Base-by-base conservation (phyloP, 1,140 invertebrate genomes). In the Xylocopa sonorina region DNA sequence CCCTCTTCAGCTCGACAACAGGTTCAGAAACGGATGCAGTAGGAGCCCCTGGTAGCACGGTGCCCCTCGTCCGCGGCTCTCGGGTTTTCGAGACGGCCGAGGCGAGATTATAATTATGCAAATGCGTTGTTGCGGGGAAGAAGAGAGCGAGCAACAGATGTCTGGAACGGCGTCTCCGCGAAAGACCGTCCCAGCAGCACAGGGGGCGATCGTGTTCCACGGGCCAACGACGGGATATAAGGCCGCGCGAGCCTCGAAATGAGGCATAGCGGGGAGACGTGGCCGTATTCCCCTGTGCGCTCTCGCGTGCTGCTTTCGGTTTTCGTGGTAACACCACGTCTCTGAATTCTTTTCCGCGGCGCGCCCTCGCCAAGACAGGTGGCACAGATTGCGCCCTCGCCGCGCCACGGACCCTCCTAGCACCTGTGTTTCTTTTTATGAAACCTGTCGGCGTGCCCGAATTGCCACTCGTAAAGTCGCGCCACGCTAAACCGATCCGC, bases 31-130 rank as follows among this genome's bases (percentile, higher is more conserved):
- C 82, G 81, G 69, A 80, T 69, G 83, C 57, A 55, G 63, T 38
- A 43, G 60, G 27, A 55, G 76, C 27, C n/a, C n/a, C 29, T 24
- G 66, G 68, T 68, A 55, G 66, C 43, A 18, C 46, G 71, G 38
- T n/a, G 32, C 16, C 67, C 51, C 57, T 4, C 53, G 48, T 46
- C 75, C 73, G 63, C 80, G 67, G n/a, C n/a, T n/a, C 81, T 29
- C 55, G 84, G 80, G 79, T 84, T 86, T 87, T 84, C 80, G 84
- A 87, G 86, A 81, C 82, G 77, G 82, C 72, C 83, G 85, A 76
- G 79, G 85, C 83, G 85, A 85, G 85, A 88, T 88, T 88, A 88
- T 88, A 88, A 88, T 88, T 87, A 88, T 88, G 87, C 87, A 88
- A 88, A 88, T 88, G 87, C 75, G 78, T 80, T 85, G 85, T 87